Evolutionary conservation across 2,888 invertebrate genomes (phyloP).

Genomic region (Zele albiditarsus): DNA sequence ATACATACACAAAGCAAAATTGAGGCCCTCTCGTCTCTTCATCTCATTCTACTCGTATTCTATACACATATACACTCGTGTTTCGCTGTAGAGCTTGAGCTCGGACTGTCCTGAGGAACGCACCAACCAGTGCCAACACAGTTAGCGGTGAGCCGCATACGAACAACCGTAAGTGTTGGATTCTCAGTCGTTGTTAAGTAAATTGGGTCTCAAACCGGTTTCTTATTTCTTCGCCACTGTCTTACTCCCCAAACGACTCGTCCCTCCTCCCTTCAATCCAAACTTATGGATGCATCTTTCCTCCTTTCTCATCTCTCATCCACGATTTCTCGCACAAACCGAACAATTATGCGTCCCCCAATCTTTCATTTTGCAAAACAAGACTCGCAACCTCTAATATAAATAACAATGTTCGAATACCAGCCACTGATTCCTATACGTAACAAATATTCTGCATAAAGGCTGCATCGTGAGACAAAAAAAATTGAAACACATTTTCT

Average conservation of each 20-base stretch:
- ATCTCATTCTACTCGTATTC: conserved; percentile 6
- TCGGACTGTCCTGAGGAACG: not conserved
- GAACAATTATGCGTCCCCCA: too few relatives aligned
- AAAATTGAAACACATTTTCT: too few relatives aligned
- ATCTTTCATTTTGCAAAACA: too few relatives aligned
- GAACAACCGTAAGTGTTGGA: conserved; percentile 71
- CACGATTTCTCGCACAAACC: conserved; percentile 14
- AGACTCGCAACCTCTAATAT: too few relatives aligned
- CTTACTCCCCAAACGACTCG: conserved; percentile 60
- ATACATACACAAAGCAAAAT: conserved; percentile 47
- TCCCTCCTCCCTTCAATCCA: conserved; percentile 24
- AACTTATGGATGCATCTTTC: not conserved
- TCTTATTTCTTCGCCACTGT: conserved; percentile 72
- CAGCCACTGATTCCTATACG: too few relatives aligned
- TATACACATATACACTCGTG: conserved; percentile 3
- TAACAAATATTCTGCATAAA: not conserved
- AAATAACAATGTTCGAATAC: too few relatives aligned
- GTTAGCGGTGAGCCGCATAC: conserved; percentile 47
- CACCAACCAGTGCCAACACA: conserved; percentile 21
- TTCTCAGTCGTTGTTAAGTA: conserved; percentile 73
- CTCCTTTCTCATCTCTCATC: not conserved
- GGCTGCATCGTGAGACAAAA: not conserved
- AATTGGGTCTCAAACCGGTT: conserved; percentile 73
- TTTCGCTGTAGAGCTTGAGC: not conserved
- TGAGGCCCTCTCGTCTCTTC: conserved; percentile 42